These are phyloP conservation scores for Phenganax stokvisi DNA, from an alignment of 92 coral and sea anemone species.

Conservation along the genomic window DNA sequence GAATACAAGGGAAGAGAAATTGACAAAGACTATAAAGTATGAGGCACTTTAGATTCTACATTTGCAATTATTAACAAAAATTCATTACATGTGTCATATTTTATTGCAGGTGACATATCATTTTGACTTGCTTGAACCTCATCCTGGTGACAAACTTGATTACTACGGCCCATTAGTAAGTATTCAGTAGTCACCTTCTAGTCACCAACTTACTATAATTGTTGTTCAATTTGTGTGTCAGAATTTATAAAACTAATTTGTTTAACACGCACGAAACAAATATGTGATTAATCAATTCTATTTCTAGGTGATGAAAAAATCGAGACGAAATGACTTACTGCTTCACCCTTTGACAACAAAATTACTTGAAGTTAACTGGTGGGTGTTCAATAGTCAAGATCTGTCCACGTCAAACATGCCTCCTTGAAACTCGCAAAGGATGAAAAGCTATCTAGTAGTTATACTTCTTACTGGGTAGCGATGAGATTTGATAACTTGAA, in stretches of 20 bases:
- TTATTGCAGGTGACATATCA: constrained; percentile 26
- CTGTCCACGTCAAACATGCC: neutral
- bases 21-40: constrained; percentile 29
- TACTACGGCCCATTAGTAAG: constrained; percentile 34
- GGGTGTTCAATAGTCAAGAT: neutral
- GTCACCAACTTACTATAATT: neutral
- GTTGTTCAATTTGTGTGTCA: too few species aligned
- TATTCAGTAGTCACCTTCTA: neutral
- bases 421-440: neutral
- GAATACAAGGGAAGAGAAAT: constrained; percentile 30
- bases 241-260: too few species aligned
- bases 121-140: constrained; percentile 35
- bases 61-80: too few species aligned
- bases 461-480: neutral
- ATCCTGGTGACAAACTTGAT: constrained; percentile 12
- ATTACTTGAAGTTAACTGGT: constrained; percentile 30
- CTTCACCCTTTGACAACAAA: constrained; percentile 34
- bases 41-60: neutral
- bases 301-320: constrained; percentile 24
- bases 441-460: neutral
- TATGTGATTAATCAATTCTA: neutral
- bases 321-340: constrained; percentile 14
- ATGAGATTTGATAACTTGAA: too few species aligned
- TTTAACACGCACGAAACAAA: too few species aligned
- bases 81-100: neutral